phyloP scores from a whole-genome alignment of 2,113 vertebrate genomes.

The Trochalopteron elliotii region DNA sequence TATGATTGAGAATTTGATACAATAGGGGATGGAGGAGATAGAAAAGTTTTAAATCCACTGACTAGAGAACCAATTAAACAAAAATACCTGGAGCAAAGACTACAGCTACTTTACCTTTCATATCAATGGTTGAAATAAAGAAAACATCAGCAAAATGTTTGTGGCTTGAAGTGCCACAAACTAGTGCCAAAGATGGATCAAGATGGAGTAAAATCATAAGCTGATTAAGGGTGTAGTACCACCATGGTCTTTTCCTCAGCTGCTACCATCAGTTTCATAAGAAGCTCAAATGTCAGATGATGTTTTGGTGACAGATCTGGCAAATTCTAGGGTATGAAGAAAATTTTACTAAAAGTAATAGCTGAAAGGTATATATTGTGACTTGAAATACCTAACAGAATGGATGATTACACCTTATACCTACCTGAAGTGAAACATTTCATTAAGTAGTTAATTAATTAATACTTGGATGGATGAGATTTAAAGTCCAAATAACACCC shows the following conservation, averaged over 20 bases:
- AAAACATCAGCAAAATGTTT: background rate
- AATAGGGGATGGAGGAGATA: background rate
- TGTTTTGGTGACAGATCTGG: background rate
- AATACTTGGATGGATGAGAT: background rate
- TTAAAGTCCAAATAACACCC: background rate
- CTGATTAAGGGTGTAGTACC: background rate
- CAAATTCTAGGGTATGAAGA: background rate
- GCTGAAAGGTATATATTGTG: background rate
- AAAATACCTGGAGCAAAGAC: background rate
- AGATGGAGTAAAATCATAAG: background rate
- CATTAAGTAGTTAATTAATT: background rate
- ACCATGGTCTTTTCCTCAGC: background rate
- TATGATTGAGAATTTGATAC: background rate
- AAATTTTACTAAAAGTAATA: background rate
- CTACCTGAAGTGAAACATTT: background rate
- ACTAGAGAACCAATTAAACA: background rate
- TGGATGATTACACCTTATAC: background rate
- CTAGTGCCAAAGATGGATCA: background rate
- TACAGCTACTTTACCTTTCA: background rate
- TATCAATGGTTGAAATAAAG: background rate
- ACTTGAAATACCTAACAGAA: background rate
- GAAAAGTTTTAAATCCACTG: background rate
- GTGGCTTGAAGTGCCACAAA: background rate
- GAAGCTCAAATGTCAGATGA: background rate
- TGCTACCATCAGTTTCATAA: rapidly evolving